phyloP scores from a whole-genome alignment of 2,113 vertebrate genomes.

The Oreocharis arfaki region DNA sequence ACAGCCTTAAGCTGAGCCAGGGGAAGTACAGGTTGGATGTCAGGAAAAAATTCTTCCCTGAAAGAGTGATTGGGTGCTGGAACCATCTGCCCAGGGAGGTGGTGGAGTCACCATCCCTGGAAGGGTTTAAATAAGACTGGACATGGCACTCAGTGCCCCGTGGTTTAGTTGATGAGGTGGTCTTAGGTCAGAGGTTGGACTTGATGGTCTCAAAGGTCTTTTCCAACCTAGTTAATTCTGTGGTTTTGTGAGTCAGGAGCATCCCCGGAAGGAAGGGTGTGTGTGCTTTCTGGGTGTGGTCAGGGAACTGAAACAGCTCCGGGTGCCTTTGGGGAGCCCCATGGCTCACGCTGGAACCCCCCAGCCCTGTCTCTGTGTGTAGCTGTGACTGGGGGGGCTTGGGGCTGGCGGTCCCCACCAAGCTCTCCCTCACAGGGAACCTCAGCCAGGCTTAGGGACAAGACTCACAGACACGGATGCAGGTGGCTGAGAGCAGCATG shows the following conservation, averaged over 20 bases:
- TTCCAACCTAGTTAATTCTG: background rate
- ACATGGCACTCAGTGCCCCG: background rate
- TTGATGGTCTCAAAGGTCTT: background rate
- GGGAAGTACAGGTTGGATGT: background rate
- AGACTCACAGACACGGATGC: fast-evolving
- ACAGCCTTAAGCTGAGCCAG: fast-evolving
- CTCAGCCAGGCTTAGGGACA: background rate
- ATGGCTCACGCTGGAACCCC: fast-evolving
- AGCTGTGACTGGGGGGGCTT: too few relatives aligned
- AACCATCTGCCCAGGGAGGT: background rate
- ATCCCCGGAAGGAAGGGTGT: too few relatives aligned
- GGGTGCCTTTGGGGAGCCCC: background rate
- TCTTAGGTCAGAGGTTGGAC: too few relatives aligned
- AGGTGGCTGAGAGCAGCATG: background rate
- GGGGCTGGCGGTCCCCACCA: background rate
- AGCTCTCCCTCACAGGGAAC: background rate
- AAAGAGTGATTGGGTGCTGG: background rate
- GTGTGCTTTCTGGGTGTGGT: background rate
- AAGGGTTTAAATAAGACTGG: fast-evolving
- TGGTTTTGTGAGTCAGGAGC: background rate
- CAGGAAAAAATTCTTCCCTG: too few relatives aligned
- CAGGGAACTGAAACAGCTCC: too few relatives aligned
- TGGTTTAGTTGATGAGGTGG: too few relatives aligned
- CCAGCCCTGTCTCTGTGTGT: fast-evolving
- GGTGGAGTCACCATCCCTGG: background rate